Evolutionary conservation across 2,797 vertebrate species (phyloP), one percentile per base, ranked within the genome.

Genomic region (Psittacula echo): DNA sequence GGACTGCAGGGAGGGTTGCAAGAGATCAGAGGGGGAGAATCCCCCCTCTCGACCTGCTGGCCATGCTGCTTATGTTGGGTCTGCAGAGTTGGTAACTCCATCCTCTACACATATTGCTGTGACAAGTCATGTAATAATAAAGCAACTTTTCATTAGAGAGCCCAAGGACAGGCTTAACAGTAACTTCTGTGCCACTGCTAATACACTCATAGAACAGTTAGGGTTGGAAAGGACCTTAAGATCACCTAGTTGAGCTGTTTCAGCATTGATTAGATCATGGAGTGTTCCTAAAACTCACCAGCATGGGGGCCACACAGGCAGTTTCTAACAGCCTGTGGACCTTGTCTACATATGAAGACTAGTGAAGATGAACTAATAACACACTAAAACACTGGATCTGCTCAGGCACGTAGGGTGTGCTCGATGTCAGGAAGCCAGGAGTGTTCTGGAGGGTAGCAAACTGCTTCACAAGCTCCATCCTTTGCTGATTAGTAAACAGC

Each of bases 381-480:
- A 27, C 11, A 42, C 9, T 8, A 5, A 62, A 84, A 37, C 18
- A 34, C 6, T 20, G 44, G 44, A 62, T 92, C 62, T 72, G 60
- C 75, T 85, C 13, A 4, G 71, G 73, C 66, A 61, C 0, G 1
- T 13, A 11, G 24, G 7, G 26, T 8, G 30, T 3, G 9, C 26
- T 39, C 0, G 0, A 4, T 16, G 54, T 47, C 34, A n/a, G 80
- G 34, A 45, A 71, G 50, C 42, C 0, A 2, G 5, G 42, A 13
- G 24, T 4, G 27, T 26, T 85, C 54, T 5, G 24, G 27, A 74
- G 56, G 56, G 50, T 5, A 60, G 84, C 29, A 41, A 62, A 60
- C 32, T 30, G 30, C 66, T 86, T 56, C 0, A 0, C 24, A 30
- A 34, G 34, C 54, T 89, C 1, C 0, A 18, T 53, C 70, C n/a